A percentile compares a stretch with the other conserved stretches of the same genome.
Evolutionary conservation across 2,888 invertebrate species (phyloP).

Genomic region (Trichogramma evanescens): DNA sequence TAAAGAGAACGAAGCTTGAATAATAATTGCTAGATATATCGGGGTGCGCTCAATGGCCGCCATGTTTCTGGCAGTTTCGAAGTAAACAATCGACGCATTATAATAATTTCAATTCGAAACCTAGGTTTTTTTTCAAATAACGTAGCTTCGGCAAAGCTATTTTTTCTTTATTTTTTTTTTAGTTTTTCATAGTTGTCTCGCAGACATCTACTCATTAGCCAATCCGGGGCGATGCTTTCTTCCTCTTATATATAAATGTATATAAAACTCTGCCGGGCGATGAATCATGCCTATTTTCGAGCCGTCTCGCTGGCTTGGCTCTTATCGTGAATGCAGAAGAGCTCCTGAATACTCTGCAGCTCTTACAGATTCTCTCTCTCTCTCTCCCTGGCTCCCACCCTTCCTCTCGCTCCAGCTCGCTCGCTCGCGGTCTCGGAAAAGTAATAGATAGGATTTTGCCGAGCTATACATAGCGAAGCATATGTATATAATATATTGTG

Average conservation of each 20-base stretch:
- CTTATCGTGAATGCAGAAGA: constrained; percentile 7
- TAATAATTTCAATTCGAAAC: too few relatives aligned
- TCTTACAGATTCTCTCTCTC: background rate
- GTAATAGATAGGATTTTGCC: constrained; percentile 11
- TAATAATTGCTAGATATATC: constrained; percentile 2
- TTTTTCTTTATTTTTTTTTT: background rate
- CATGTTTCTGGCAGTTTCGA: too few relatives aligned
- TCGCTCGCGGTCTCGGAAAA: background rate
- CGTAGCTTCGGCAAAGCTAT: constrained; percentile 4
- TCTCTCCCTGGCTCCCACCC: background rate
- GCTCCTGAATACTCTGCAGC: background rate
- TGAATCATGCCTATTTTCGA: constrained; percentile 9
- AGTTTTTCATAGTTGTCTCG: too few relatives aligned
- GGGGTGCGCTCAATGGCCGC: too few relatives aligned
- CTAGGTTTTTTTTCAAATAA: too few relatives aligned
- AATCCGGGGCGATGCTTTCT: background rate
- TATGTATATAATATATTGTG: too few relatives aligned
- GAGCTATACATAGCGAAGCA: background rate
- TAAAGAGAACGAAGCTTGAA: constrained; percentile 2
- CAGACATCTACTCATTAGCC: background rate
- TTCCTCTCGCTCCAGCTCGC: background rate
- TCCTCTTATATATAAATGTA: too few relatives aligned
- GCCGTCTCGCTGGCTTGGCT: background rate
- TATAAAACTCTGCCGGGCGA: background rate
- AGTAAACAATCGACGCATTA: too few relatives aligned